Percentiles rank a stretch among this genome's conserved stretches.
Conservation (phyloP, 2,797 vertebrate genomes). For the Eulemur albifrons region DNA sequence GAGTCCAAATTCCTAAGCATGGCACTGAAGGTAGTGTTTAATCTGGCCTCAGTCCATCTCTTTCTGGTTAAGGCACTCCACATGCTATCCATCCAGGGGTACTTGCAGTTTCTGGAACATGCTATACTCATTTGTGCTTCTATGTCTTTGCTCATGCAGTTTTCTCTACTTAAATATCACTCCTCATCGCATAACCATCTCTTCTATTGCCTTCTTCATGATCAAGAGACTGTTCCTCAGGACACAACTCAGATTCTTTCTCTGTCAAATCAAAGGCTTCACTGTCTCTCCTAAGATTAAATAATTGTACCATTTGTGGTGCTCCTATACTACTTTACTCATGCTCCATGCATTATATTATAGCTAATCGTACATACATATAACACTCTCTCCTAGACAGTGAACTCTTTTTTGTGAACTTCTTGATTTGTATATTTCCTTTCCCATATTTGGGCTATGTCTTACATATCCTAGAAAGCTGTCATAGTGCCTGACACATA, state of each 20-base stretch:
- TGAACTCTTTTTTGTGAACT: neutral
- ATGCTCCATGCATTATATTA: neutral
- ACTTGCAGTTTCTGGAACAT: conserved; percentile 20
- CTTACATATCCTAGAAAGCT: conserved; percentile 17
- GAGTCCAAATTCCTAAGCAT: neutral
- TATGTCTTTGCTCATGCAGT: conserved; percentile 3
- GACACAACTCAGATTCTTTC: neutral
- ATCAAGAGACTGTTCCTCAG: neutral
- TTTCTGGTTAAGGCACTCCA: neutral
- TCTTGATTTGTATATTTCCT: neutral
- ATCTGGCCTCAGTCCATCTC: neutral
- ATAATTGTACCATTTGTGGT: neutral
- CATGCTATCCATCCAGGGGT: neutral
- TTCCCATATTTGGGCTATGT: neutral
- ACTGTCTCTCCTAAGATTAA: neutral
- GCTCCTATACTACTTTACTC: neutral
- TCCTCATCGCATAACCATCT: neutral
- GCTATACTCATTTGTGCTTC: neutral
- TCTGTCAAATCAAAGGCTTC: neutral
- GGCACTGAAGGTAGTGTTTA: neutral
- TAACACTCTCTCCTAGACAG: neutral
- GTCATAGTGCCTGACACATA: neutral
- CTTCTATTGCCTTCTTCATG: neutral
- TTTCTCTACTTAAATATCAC: neutral
- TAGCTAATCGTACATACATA: neutral